Conservation (phyloP, 2,797 vertebrate genomes). For the Columba guinea region DNA sequence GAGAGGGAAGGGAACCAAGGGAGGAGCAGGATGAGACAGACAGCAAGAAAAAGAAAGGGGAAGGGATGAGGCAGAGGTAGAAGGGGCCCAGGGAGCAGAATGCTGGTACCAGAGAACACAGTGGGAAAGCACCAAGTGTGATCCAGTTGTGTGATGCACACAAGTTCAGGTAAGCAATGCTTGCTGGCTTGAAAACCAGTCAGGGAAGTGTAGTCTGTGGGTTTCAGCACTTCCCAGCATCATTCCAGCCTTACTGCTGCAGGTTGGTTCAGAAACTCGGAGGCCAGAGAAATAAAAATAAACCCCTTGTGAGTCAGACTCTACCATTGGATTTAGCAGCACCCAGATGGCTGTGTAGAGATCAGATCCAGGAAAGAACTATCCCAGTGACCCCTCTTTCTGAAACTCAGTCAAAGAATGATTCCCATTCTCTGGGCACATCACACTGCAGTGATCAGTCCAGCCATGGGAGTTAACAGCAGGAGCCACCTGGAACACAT, state of each 20-base stretch:
- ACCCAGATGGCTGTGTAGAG: background rate
- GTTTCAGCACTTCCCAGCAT: background rate
- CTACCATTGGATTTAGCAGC: background rate
- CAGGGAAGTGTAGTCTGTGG: background rate
- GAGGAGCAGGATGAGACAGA: background rate
- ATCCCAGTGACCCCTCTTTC: background rate
- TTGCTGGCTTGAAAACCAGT: background rate
- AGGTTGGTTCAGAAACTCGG: background rate
- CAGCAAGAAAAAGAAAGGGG: background rate
- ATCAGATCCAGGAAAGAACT: background rate
- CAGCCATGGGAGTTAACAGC: background rate
- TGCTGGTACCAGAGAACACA: background rate
- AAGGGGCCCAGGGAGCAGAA: background rate
- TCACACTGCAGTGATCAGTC: background rate
- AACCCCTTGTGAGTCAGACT: background rate
- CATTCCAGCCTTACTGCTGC: background rate
- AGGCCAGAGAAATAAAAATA: background rate
- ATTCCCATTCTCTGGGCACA: background rate
- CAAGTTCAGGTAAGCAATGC: background rate
- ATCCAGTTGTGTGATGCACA: background rate
- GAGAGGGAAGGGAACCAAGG: background rate
- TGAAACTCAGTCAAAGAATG: background rate
- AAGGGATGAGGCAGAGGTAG: background rate
- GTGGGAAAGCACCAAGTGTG: background rate
- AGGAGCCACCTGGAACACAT: background rate